These are phyloP conservation scores for Pelodiscus sinensis DNA, from an alignment of 2,113 vertebrate genomes.

Conservation along the genomic window DNA sequence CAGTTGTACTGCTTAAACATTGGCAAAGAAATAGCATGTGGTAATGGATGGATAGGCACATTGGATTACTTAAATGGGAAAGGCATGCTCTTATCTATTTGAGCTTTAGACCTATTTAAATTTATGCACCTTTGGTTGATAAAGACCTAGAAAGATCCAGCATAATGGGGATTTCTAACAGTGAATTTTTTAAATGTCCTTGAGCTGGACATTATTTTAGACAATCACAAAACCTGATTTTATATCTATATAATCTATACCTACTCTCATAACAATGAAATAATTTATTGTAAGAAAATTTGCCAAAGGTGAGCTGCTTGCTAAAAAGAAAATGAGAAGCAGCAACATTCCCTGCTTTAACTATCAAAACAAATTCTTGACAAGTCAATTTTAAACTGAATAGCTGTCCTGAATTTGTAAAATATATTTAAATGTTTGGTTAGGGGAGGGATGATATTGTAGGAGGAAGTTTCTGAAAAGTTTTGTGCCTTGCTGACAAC, in stretches of 20 bases:
- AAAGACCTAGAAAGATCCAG: neutral
- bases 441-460: neutral
- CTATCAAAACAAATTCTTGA: neutral
- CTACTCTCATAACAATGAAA: neutral
- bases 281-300: neutral
- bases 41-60: neutral
- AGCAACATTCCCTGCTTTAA: neutral
- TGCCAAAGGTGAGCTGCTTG: neutral
- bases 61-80: neutral
- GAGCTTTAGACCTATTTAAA: neutral
- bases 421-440: neutral
- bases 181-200: neutral
- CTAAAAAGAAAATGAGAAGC: neutral
- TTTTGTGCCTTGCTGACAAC: neutral
- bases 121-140: neutral
- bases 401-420: neutral
- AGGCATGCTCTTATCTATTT: neutral
- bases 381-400: neutral
- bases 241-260: neutral
- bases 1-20: neutral
- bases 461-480: neutral
- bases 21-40: neutral
- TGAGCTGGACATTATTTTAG: neutral
- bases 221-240: neutral
- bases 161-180: neutral